Conservation (phyloP, 53 echinoderm and acorn worm species). For the Actinopyga echinites region DNA sequence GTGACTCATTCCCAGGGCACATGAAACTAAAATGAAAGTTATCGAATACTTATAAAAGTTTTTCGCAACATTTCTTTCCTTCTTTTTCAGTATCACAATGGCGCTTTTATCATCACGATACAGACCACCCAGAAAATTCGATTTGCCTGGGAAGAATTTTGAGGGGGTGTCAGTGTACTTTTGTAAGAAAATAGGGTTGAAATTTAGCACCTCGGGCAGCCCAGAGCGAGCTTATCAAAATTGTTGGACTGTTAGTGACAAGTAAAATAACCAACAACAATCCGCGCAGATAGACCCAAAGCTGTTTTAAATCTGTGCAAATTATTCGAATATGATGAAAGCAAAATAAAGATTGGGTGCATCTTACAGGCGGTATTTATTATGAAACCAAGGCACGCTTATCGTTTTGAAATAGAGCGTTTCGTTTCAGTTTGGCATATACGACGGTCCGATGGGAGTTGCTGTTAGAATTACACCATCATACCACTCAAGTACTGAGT, state of each 20-base stretch:
- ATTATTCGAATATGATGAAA: conserved; percentile 30
- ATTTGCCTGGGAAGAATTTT: conserved; percentile 7
- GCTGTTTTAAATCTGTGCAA: conserved; percentile 35
- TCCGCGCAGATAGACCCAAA: conserved; percentile 17
- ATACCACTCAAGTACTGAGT: too few relatives aligned
- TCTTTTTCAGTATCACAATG: background rate
- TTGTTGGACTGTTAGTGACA: conserved; percentile 29
- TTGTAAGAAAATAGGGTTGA: conserved; percentile 16
- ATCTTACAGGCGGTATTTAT: conserved; percentile 19
- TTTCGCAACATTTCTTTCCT: conserved; percentile 7
- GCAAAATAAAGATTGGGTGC: conserved; percentile 12
- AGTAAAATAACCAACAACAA: conserved; percentile 29
- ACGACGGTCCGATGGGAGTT: background rate
- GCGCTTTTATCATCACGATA: background rate
- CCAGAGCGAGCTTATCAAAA: conserved; percentile 40
- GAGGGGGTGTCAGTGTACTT: conserved; percentile 25
- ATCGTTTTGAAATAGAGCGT: background rate
- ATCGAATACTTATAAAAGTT: background rate
- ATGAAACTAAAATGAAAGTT: conserved; percentile 22
- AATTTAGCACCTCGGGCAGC: conserved; percentile 21
- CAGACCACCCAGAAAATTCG: conserved; percentile 33
- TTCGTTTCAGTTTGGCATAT: conserved; percentile 11
- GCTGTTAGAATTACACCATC: too few relatives aligned
- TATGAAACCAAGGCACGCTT: conserved; percentile 25
- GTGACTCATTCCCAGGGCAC: conserved; percentile 23